Percentiles rank a stretch among this genome's conserved stretches.
These are phyloP conservation scores for Gallirallus australis DNA, from an alignment of 2,797 vertebrate genomes.

Conservation along the genomic window DNA sequence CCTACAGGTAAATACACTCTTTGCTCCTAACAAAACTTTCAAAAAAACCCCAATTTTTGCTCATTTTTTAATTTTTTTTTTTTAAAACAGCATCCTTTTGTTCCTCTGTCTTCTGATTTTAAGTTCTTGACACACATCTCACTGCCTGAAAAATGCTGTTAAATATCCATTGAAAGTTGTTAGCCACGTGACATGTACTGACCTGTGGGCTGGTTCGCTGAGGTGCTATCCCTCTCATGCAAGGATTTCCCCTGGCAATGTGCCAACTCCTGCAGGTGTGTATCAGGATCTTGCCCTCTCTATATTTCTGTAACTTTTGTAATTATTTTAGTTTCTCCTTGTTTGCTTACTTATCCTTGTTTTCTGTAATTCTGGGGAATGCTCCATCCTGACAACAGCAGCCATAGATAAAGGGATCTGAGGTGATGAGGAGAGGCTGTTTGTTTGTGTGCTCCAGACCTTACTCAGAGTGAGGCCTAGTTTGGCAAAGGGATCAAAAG, in stretches of 20 bases:
- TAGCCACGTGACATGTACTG: accelerated
- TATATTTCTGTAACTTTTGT: background rate
- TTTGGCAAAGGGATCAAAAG: background rate
- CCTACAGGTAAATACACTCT: background rate
- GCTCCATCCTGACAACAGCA: accelerated
- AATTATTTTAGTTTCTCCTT: background rate
- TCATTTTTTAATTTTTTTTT: background rate
- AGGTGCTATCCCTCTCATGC: no score
- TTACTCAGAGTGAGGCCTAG: background rate
- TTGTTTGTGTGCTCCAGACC: background rate
- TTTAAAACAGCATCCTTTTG: background rate
- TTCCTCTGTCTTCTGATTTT: background rate
- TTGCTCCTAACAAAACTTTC: background rate
- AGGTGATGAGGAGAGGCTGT: no score
- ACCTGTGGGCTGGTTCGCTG: background rate
- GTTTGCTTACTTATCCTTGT: background rate
- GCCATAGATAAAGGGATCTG: accelerated
- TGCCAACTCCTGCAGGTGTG: background rate
- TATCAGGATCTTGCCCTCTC: background rate
- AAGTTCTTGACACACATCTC: background rate
- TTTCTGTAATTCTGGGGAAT: background rate
- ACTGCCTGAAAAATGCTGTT: background rate
- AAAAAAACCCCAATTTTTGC: accelerated
- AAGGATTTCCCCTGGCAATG: no score
- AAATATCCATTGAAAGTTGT: accelerated